phyloP scores from a whole-genome alignment of 2,797 vertebrate genomes.

The Eulemur mongoz region DNA sequence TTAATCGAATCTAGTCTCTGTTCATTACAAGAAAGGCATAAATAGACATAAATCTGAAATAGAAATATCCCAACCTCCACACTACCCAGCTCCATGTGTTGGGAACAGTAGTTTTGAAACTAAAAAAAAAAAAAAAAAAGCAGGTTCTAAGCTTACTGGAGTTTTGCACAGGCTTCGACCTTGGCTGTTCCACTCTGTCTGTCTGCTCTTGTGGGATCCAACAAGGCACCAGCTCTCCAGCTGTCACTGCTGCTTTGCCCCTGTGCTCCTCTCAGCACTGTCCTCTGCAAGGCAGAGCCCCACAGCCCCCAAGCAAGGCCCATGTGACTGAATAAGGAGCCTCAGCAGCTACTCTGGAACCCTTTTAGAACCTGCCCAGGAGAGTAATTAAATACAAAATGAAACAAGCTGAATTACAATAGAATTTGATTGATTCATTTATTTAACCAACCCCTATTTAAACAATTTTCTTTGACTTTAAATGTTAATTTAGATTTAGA shows the following conservation, averaged over 20 bases:
- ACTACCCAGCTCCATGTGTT: background rate
- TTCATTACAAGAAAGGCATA: background rate
- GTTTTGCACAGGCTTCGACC: background rate
- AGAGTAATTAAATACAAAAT: background rate
- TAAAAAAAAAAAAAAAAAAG: background rate
- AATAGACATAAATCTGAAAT: background rate
- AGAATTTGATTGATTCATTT: background rate
- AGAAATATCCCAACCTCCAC: background rate
- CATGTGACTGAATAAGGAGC: background rate
- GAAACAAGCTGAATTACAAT: background rate
- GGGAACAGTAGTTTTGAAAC: background rate
- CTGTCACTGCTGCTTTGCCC: background rate
- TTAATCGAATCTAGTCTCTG: background rate
- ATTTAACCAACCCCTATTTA: background rate
- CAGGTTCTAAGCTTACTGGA: background rate
- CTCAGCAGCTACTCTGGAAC: background rate
- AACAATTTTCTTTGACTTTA: background rate
- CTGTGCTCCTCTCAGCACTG: fast-evolving
- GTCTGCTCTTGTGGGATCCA: background rate
- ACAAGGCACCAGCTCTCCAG: background rate
- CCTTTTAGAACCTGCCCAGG: background rate
- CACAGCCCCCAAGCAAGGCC: background rate
- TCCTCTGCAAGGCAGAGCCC: background rate
- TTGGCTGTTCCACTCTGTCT: background rate
- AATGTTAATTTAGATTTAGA: background rate